Percentiles rank a stretch among this genome's conserved stretches.
Evolutionary conservation across 2,113 vertebrate species (phyloP).

Genomic region (Aix galericulata): DNA sequence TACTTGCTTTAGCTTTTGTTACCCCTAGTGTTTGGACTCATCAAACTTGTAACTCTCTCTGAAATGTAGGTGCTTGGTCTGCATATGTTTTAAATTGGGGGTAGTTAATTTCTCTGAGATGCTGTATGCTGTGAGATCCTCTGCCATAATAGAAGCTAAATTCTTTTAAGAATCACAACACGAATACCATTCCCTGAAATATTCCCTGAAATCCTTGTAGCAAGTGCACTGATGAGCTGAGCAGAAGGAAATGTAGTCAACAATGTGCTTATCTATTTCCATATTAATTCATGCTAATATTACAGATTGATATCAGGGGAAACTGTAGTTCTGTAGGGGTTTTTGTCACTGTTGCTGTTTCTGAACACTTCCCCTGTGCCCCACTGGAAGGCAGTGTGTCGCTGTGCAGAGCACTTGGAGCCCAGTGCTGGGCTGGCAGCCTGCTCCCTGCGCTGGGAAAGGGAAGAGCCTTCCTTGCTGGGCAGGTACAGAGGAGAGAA

Average conservation of each 20-base stretch:
- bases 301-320: rapidly evolving
- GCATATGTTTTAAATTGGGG: rapidly evolving
- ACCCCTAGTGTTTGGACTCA: neutral
- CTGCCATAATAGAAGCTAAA: neutral
- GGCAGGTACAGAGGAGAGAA: neutral
- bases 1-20: neutral
- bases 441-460: rapidly evolving
- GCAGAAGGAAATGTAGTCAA: neutral
- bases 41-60: neutral
- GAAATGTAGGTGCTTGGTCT: neutral
- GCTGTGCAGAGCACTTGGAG: neutral
- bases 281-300: neutral
- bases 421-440: rapidly evolving
- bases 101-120: neutral
- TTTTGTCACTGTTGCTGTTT: rapidly evolving
- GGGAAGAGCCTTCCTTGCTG: neutral
- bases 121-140: neutral
- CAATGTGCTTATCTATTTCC: neutral
- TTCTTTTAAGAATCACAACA: neutral
- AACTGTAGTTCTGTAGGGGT: rapidly evolving
- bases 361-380: neutral
- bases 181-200: neutral
- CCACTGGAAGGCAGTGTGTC: slow-evolving; percentile 66
- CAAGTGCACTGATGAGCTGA: neutral
- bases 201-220: neutral